phyloP scores from a whole-genome alignment of 2,888 invertebrate genomes.

The Andrena hattorfiana region DNA sequence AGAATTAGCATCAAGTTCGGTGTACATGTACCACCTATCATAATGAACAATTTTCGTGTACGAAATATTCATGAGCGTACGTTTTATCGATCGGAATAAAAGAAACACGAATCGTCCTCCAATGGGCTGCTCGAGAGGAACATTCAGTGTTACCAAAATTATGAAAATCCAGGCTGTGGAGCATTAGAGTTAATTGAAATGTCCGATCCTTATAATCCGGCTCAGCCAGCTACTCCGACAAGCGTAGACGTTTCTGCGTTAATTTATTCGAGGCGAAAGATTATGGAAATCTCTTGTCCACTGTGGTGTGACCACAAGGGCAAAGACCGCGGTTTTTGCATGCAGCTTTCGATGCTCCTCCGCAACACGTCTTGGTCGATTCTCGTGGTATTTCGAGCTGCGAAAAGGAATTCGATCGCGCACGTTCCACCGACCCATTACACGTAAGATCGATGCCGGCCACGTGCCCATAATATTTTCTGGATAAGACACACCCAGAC shows the following conservation, averaged over 20 bases:
- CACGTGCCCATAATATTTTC: conserved; percentile 81
- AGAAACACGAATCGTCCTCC: not conserved
- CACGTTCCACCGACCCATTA: conserved; percentile 74
- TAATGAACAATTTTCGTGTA: not conserved
- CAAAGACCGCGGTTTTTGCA: not conserved
- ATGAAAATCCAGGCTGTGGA: not conserved
- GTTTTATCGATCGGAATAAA: not conserved
- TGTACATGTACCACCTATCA: not conserved
- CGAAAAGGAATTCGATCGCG: conserved; percentile 51
- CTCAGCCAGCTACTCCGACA: conserved; percentile 58
- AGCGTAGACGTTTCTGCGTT: conserved; percentile 54
- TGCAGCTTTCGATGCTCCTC: not conserved
- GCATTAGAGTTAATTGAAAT: conserved; percentile 64
- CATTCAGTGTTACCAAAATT: not conserved
- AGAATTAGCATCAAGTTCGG: conserved; percentile 5
- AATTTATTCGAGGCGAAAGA: conserved; percentile 58
- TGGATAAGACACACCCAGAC: conserved; percentile 76
- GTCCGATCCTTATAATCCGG: conserved; percentile 61
- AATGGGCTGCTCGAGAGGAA: not conserved
- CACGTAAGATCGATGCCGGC: conserved; percentile 76
- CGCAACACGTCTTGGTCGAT: not conserved
- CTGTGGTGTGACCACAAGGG: not conserved
- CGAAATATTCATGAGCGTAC: not conserved
- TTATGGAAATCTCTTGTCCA: conserved; percentile 44
- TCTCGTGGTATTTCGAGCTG: conserved; percentile 12